These are phyloP conservation scores for Apodemus sylvaticus DNA, from an alignment of 2,113 vertebrate genomes.

Conservation along the genomic window DNA sequence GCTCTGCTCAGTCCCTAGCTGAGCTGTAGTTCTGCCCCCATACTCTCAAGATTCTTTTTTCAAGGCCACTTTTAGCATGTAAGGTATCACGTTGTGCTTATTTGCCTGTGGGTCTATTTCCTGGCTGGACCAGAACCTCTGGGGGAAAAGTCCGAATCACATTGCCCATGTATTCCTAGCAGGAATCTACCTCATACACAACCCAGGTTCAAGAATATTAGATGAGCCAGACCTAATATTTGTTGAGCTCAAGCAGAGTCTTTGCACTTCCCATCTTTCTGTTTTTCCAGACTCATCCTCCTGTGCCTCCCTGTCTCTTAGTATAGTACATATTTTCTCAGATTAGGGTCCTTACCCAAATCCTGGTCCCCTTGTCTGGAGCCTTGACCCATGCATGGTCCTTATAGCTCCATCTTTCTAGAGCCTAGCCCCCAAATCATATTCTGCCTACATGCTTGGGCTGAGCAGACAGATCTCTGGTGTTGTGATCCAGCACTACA, in stretches of 20 bases:
- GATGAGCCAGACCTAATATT: neutral
- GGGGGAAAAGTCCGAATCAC: neutral
- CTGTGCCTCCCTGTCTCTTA: neutral
- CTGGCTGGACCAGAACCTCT: neutral
- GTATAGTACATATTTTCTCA: neutral
- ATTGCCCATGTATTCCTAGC: conserved; percentile 8
- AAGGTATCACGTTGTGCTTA: neutral
- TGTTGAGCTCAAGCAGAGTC: neutral
- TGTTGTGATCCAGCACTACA: neutral
- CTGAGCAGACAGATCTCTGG: neutral
- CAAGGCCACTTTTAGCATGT: neutral
- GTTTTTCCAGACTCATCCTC: neutral
- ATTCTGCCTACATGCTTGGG: neutral
- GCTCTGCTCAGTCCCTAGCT: neutral
- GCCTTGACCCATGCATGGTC: neutral
- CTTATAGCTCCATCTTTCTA: neutral
- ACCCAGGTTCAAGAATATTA: conserved; percentile 42
- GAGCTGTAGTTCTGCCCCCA: neutral
- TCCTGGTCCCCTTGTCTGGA: neutral
- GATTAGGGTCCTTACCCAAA: neutral
- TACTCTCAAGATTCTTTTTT: neutral
- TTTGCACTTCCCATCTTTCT: neutral
- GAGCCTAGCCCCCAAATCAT: neutral
- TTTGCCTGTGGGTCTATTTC: conserved; percentile 19
- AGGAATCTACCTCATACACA: conserved; percentile 9